phyloP scores from a whole-genome alignment of 37 sponge, comb jelly and placozoan species.

The Bolinopsis microptera region DNA sequence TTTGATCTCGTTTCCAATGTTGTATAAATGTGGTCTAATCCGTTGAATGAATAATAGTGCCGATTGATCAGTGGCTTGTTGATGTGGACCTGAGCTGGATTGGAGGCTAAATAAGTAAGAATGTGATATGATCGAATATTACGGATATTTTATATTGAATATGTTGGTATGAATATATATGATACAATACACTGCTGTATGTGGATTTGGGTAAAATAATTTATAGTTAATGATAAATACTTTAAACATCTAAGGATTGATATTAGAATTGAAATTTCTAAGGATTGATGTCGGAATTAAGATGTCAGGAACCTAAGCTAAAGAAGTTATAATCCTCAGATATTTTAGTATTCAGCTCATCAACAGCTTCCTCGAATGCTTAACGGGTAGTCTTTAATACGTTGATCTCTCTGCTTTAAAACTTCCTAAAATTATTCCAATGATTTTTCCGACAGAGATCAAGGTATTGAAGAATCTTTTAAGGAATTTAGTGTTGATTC shows the following conservation, averaged over 20 bases:
- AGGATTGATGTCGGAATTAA: background rate
- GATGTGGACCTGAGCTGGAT: background rate
- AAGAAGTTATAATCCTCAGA: background rate
- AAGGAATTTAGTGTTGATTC: background rate
- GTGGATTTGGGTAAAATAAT: slow-evolving; percentile 63
- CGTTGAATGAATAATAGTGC: background rate
- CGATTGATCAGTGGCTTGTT: background rate
- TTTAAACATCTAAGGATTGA: background rate
- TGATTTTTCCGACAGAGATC: background rate
- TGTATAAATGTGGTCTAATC: background rate
- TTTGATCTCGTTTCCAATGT: background rate
- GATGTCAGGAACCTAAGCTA: background rate
- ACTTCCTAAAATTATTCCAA: background rate
- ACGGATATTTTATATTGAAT: slow-evolving; percentile 23
- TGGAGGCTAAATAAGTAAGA: slow-evolving; percentile 5
- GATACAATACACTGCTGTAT: slow-evolving; percentile 1
- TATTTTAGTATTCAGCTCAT: background rate
- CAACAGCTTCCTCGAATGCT: background rate
- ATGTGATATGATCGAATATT: slow-evolving; percentile 45
- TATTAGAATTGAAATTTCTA: background rate
- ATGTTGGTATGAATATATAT: slow-evolving; percentile 28
- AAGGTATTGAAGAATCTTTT: background rate
- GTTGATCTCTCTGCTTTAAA: background rate
- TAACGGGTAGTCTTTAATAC: background rate
- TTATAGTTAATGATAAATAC: slow-evolving; percentile 61